A percentile compares a stretch with the other conserved stretches of the same genome.
Evolutionary conservation across 1,140 invertebrate species (phyloP).

Genomic region (Periplaneta americana): DNA sequence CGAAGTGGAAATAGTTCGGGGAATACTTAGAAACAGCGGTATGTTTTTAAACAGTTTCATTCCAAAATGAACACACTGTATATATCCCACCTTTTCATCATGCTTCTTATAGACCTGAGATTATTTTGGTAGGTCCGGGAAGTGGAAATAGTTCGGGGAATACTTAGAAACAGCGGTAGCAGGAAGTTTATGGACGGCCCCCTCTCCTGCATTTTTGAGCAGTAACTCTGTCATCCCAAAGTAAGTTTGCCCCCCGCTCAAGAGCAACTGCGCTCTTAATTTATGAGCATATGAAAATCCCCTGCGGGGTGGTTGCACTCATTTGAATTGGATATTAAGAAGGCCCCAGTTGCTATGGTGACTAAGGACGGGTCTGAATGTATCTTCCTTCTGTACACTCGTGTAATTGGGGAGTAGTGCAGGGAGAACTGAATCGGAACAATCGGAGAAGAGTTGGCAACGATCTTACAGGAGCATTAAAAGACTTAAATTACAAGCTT

Average conservation of each 20-base stretch:
- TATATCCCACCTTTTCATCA: too few species aligned
- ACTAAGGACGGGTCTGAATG: neutral
- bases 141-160: neutral
- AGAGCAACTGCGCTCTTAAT: neutral
- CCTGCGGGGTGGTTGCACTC: too few species aligned
- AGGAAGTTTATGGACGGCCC: neutral
- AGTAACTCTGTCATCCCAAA: neutral
- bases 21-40: neutral
- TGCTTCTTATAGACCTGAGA: too few species aligned
- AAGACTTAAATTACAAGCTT: too few species aligned
- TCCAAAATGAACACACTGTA: too few species aligned
- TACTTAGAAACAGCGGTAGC: neutral
- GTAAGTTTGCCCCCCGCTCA: neutral
- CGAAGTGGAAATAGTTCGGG: neutral
- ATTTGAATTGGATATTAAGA: neutral
- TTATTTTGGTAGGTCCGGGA: too few species aligned
- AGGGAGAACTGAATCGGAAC: neutral
- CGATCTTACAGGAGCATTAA: too few species aligned
- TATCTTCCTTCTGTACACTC: too few species aligned
- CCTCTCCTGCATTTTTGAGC: neutral
- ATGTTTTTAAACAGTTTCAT: too few species aligned
- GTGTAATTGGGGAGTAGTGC: neutral
- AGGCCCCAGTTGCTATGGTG: neutral
- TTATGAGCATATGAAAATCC: neutral
- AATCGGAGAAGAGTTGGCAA: too few species aligned